Conservation (phyloP, 2,797 vertebrate genomes). For the Astyanax mexicanus region DNA sequence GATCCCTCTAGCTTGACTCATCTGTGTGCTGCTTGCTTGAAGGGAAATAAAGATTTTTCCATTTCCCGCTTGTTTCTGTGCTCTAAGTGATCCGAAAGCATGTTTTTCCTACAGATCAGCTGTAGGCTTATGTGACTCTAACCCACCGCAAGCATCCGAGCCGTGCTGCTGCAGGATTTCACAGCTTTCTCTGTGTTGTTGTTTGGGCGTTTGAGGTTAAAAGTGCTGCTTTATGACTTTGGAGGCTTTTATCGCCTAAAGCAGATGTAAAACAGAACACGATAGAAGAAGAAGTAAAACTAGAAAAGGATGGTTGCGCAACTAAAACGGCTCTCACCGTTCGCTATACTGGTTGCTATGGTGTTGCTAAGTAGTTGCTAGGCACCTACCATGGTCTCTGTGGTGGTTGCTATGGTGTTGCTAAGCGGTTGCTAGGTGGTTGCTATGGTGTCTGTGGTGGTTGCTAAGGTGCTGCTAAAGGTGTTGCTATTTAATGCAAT, state of each 20-base stretch:
- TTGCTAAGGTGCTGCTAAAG: too few relatives aligned
- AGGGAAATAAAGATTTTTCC: not conserved
- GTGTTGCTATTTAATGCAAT: too few relatives aligned
- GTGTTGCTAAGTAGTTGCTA: too few relatives aligned
- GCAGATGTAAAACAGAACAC: not conserved
- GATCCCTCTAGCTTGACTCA: not conserved
- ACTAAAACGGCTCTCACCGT: too few relatives aligned
- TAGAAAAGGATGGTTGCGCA: too few relatives aligned
- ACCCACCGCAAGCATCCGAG: not conserved
- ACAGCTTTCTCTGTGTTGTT: not conserved
- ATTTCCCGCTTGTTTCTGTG: not conserved
- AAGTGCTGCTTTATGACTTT: conserved; percentile 7
- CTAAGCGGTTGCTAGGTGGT: too few relatives aligned
- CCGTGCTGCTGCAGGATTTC: not conserved
- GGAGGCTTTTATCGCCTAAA: conserved; percentile 3
- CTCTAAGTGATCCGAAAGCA: conserved; percentile 3
- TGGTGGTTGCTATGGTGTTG: too few relatives aligned
- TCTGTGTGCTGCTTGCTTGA: not conserved
- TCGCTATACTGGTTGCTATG: too few relatives aligned
- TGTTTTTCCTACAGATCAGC: conserved; percentile 13
- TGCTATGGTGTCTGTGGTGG: too few relatives aligned
- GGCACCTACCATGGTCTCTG: too few relatives aligned
- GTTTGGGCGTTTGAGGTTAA: not conserved
- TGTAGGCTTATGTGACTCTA: conserved; percentile 12
- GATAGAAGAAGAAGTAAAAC: too few relatives aligned